Base-by-base conservation (phyloP, 2,888 invertebrate genomes). In the Lasius fuliginosus region DNA sequence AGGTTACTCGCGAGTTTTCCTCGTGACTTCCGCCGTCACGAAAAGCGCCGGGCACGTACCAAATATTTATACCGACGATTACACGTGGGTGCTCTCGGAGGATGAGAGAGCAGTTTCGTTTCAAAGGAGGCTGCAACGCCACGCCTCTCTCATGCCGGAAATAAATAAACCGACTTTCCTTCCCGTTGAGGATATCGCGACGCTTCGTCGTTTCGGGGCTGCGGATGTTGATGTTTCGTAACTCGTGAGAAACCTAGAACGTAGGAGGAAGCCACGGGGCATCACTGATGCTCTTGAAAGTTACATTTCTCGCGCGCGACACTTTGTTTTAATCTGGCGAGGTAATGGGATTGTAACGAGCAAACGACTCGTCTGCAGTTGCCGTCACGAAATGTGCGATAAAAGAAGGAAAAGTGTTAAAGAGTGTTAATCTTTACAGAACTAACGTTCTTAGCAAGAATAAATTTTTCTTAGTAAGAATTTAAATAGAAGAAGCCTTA, bases 11-110 rank as follows among this genome's bases (percentile, higher is more conserved):
- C 58, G 76, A 56, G 67, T 53, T 53, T 49, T 49, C n/a, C 8
- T 53, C 53, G 76, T 81, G 58, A 58, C 3, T 81, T 81, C 5
- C 12, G 49, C 62, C n/a, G 64, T 36, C 36, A 77, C 36, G 60
- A 53, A 27, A 60, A 36, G 64, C 12, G 27, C 40, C 18, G 36
- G 33, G 68, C 62, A 58, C 58, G 75, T 40, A 73, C 73, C 79
- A 83, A 86, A 86, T 86, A 83, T 89, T 88, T 88, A 87, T 86
- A 49, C 40, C 33, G 5, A 0, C n/a, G 86, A 84, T 85, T 76
- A 73, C 56, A 58, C 64, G 62, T 49, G 84, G 18, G 33, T 49
- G 30, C 23, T 23, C 65, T 60, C 36, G n/a, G 71, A 62, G 79
- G 60, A 69, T 71, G 36, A 60, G 60, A 53, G 69, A 60, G 60